Evolutionary conservation across 2,113 vertebrate species (phyloP).

Genomic region (Antennarius striatus): DNA sequence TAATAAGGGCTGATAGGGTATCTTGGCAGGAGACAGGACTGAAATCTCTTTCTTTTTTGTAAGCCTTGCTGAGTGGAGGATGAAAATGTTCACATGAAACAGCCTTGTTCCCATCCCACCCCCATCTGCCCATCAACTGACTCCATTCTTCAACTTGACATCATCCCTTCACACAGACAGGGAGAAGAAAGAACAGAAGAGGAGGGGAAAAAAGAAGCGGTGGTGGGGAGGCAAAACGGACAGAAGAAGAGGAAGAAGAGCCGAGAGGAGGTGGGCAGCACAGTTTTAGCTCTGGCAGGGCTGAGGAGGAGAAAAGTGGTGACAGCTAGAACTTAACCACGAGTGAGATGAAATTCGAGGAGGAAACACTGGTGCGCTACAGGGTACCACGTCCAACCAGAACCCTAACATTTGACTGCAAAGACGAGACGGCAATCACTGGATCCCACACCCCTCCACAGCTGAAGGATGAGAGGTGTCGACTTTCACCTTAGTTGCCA

Average conservation of each 20-base stretch:
- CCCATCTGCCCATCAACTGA: constrained; percentile 60
- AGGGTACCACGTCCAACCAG: constrained; percentile 73
- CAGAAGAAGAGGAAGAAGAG: constrained; percentile 31
- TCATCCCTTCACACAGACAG: constrained; percentile 58
- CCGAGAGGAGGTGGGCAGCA: constrained; percentile 51
- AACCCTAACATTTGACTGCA: constrained; percentile 71
- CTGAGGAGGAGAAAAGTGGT: constrained; percentile 80
- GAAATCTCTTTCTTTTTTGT: constrained; percentile 6
- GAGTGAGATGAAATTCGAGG: constrained; percentile 83
- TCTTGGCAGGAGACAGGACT: constrained; percentile 20
- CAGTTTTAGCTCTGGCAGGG: constrained; percentile 53
- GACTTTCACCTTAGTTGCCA: constrained; percentile 70
- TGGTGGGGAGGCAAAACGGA: constrained; percentile 42
- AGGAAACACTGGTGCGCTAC: constrained; percentile 78
- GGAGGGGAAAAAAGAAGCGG: constrained; percentile 32
- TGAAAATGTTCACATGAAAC: constrained; percentile 54
- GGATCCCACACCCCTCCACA: constrained; percentile 71
- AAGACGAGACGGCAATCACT: constrained; percentile 79
- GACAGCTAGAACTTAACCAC: constrained; percentile 81
- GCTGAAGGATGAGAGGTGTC: constrained; percentile 76
- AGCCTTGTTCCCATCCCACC: constrained; percentile 52
- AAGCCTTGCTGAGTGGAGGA: constrained; percentile 48
- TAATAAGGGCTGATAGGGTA: constrained; percentile 24
- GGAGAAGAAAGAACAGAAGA: constrained; percentile 29
- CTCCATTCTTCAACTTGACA: constrained; percentile 71